Conservation (phyloP, 2,797 vertebrate genomes). For the Phalloptychus januarius region DNA sequence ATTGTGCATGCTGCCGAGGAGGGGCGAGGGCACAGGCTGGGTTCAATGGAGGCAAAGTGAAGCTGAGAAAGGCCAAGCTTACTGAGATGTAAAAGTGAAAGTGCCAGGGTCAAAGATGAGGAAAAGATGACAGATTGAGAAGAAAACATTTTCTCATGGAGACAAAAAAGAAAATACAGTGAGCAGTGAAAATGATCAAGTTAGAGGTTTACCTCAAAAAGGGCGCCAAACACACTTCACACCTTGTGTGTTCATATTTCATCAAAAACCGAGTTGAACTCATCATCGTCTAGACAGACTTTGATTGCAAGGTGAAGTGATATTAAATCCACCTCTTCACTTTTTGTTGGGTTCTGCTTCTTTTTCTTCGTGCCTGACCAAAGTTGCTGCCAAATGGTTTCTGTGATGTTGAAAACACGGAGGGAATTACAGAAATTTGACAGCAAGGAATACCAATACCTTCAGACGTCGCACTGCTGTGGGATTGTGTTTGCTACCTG, state of each 20-base stretch:
- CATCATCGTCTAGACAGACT: conserved; percentile 6
- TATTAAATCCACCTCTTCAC: conserved; percentile 5
- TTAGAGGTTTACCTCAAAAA: conserved; percentile 33
- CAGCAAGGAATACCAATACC: background rate
- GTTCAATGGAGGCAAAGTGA: conserved; percentile 14
- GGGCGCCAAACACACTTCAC: conserved; percentile 37
- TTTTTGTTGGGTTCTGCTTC: conserved; percentile 13
- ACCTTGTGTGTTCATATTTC: conserved; percentile 36
- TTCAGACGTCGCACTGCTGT: background rate
- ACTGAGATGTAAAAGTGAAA: conserved; percentile 31
- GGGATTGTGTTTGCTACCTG: background rate
- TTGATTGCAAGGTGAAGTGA: background rate
- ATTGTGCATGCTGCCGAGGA: conserved; percentile 15
- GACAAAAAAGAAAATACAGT: conserved; percentile 21
- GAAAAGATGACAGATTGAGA: conserved; percentile 35
- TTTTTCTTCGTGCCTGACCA: conserved; percentile 12
- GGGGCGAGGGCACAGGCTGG: conserved; percentile 10
- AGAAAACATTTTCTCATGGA: conserved; percentile 26
- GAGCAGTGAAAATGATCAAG: conserved; percentile 30
- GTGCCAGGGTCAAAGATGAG: conserved; percentile 21
- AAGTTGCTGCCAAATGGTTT: background rate
- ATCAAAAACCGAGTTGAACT: conserved; percentile 22
- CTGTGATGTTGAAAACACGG: background rate
- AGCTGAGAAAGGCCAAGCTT: conserved; percentile 24
- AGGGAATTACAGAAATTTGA: background rate